Conservation (phyloP, 1,140 invertebrate genomes). For the Trichogramma pretiosum region DNA sequence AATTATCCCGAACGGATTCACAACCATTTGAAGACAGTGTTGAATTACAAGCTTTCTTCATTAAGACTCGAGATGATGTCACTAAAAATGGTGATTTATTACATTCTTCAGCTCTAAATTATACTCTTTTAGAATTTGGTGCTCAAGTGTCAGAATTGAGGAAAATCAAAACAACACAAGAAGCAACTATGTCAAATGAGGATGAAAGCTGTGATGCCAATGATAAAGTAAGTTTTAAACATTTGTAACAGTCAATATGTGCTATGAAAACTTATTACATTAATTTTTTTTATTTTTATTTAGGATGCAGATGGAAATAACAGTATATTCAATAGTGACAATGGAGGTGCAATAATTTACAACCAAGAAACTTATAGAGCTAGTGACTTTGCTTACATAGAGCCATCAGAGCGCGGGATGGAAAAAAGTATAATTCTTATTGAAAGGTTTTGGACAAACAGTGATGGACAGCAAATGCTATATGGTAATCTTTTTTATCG, state of each 20-base stretch:
- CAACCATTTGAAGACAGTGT: conserved; percentile 92
- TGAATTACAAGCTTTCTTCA: conserved; percentile 87
- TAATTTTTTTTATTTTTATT: conserved; percentile 6
- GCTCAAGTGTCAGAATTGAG: conserved; percentile 66
- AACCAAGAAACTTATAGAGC: conserved; percentile 68
- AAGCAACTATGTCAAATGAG: conserved; percentile 57
- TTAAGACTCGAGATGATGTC: conserved; percentile 64
- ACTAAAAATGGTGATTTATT: conserved; percentile 73
- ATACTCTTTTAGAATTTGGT: conserved; percentile 64
- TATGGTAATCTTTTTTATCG: conserved; percentile 66
- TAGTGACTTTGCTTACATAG: conserved; percentile 87
- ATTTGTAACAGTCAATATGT: not conserved
- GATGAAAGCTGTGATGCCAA: conserved; percentile 59
- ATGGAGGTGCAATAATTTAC: conserved; percentile 51
- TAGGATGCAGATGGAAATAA: conserved; percentile 30
- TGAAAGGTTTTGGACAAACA: conserved; percentile 77
- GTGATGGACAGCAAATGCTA: conserved; percentile 75
- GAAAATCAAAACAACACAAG: conserved; percentile 66
- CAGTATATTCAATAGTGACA: conserved; percentile 30
- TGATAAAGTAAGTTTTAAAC: conserved; percentile 32
- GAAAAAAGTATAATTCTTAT: conserved; percentile 82
- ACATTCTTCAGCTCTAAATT: conserved; percentile 77
- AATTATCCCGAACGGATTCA: conserved; percentile 81
- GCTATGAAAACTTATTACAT: conserved; percentile 1
- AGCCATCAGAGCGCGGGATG: conserved; percentile 67